Conservation (phyloP, 1,140 invertebrate genomes). For the Monochamus saltuarius region DNA sequence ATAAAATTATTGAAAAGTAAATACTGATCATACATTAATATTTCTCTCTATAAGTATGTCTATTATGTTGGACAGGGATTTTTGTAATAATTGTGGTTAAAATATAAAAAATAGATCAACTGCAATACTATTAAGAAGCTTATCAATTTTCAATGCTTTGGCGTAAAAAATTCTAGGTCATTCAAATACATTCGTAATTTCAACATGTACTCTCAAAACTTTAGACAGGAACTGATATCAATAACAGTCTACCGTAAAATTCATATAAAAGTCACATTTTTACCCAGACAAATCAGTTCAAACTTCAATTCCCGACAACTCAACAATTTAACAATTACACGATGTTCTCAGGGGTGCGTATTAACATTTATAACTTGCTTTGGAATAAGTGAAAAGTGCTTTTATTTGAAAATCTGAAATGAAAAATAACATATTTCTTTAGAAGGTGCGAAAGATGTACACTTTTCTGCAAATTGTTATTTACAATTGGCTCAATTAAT, state of each 20-base stretch:
- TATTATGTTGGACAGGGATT: too few relatives aligned
- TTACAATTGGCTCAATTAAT: too few relatives aligned
- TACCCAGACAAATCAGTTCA: neutral
- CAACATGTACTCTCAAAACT: constrained; percentile 1
- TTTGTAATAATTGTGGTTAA: too few relatives aligned
- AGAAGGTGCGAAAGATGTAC: neutral
- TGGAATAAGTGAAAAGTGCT: neutral
- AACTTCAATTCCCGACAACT: neutral
- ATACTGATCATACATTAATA: too few relatives aligned
- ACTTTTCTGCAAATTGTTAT: too few relatives aligned
- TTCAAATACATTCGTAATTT: neutral
- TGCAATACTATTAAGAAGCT: too few relatives aligned
- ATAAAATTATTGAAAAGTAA: too few relatives aligned
- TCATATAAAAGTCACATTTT: constrained; percentile 6
- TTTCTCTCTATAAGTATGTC: too few relatives aligned
- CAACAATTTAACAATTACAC: neutral
- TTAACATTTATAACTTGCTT: neutral
- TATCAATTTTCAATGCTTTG: too few relatives aligned
- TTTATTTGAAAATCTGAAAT: neutral
- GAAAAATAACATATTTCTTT: too few relatives aligned
- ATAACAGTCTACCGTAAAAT: neutral
- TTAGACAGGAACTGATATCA: constrained; percentile 1
- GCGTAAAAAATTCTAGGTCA: constrained; percentile 11
- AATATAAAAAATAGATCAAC: too few relatives aligned
- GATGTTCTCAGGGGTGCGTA: constrained; percentile 3